A percentile compares a stretch with the other conserved stretches of the same genome.
These are phyloP conservation scores for Clupea harengus DNA, from an alignment of 2,113 vertebrate species.

Conservation along the genomic window DNA sequence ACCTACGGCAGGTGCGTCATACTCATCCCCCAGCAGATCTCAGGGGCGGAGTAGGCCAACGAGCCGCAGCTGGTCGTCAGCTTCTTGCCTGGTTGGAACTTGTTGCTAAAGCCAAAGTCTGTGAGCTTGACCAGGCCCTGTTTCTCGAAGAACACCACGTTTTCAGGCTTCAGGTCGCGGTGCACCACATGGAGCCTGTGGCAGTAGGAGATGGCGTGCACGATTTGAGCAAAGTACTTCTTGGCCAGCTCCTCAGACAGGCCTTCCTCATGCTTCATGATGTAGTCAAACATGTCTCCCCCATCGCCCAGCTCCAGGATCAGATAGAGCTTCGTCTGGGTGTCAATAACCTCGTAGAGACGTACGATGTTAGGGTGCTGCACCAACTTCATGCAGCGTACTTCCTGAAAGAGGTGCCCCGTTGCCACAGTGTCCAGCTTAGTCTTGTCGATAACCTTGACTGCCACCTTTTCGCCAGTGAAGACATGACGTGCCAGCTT, in stretches of 20 bases:
- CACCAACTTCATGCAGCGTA: conserved; percentile 97
- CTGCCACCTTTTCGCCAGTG: conserved; percentile 96
- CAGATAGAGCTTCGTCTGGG: conserved; percentile 96
- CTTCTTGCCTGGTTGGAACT: conserved; percentile 97
- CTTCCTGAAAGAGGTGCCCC: conserved; percentile 96
- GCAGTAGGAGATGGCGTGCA: conserved; percentile 98
- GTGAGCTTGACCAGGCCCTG: conserved; percentile 97
- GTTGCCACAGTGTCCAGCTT: conserved; percentile 93
- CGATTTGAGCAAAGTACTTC: conserved; percentile 97
- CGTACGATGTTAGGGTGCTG: conserved; percentile 98
- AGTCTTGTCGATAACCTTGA: conserved; percentile 98
- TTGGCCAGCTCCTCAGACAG: conserved; percentile 94
- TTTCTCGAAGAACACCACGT: conserved; percentile 98
- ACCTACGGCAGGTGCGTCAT: conserved; percentile 97
- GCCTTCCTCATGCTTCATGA: conserved; percentile 98
- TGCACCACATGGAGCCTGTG: conserved; percentile 97
- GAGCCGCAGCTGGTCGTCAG: conserved; percentile 97
- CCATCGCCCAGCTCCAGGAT: conserved; percentile 96
- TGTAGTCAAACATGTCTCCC: conserved; percentile 98
- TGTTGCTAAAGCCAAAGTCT: conserved; percentile 99
- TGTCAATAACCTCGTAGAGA: conserved; percentile 96
- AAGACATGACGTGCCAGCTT: conserved; percentile 97
- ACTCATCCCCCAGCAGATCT: conserved; percentile 97
- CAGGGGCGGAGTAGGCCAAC: conserved; percentile 93
- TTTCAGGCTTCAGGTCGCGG: conserved; percentile 95